phyloP scores from a whole-genome alignment of 1,140 invertebrate genomes.

The Arion vulgaris region DNA sequence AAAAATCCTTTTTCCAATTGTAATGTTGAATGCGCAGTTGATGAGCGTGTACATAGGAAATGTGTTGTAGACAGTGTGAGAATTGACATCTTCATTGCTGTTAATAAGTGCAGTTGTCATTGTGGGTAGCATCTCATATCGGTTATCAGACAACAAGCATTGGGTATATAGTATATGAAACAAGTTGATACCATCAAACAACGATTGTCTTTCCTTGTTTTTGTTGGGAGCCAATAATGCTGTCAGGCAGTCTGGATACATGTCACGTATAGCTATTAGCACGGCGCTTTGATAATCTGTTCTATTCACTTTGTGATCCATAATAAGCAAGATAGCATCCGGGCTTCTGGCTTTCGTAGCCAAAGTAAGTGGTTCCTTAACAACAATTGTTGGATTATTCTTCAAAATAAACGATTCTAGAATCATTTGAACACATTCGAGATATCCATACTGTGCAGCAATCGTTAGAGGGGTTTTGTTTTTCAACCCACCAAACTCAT shows the following conservation, averaged over 20 bases:
- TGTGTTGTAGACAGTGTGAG: constrained; percentile 8
- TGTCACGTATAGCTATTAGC: constrained; percentile 13
- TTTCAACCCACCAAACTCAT: not conserved
- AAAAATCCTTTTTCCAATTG: constrained; percentile 13
- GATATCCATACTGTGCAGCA: constrained; percentile 15
- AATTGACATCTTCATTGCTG: constrained; percentile 32
- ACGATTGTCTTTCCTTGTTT: constrained; percentile 8
- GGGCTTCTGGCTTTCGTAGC: constrained; percentile 31
- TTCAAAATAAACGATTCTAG: constrained; percentile 25
- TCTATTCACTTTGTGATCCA: not conserved
- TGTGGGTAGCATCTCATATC: constrained; percentile 29
- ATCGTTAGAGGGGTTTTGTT: constrained; percentile 22
- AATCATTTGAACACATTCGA: constrained; percentile 26
- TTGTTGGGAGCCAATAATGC: not conserved
- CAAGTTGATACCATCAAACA: constrained; percentile 37
- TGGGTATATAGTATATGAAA: constrained; percentile 34
- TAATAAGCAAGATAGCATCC: constrained; percentile 19
- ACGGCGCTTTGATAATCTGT: constrained; percentile 36
- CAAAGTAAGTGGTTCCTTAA: constrained; percentile 21
- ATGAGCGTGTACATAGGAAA: constrained; percentile 36
- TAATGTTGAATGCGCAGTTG: constrained; percentile 34
- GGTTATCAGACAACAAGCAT: constrained; percentile 15
- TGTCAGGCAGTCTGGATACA: constrained; percentile 34
- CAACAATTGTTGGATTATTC: not conserved
- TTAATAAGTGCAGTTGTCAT: constrained; percentile 28